Conservation (phyloP, 2,797 vertebrate species). For the Phyllotis vaccarum region DNA sequence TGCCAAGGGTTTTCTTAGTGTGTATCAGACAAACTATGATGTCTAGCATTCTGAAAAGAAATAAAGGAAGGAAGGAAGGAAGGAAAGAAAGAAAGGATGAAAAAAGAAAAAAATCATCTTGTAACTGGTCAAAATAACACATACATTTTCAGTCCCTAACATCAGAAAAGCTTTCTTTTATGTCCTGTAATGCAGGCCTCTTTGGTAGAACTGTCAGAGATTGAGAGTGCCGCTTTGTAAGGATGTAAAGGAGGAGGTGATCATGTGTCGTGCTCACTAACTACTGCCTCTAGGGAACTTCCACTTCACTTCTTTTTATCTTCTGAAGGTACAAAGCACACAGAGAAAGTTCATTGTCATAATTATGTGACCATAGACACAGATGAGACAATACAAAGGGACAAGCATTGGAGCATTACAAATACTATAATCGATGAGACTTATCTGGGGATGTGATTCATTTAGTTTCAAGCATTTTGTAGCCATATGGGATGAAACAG, state of each 20-base stretch:
- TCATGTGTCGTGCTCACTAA: conserved; percentile 55
- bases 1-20: not conserved
- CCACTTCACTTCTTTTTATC: conserved; percentile 71
- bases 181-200: not conserved
- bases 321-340: conserved; percentile 51
- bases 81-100: not conserved
- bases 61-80: not conserved
- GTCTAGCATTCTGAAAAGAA: not conserved
- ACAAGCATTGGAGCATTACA: conserved; percentile 37
- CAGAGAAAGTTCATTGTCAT: conserved; percentile 11
- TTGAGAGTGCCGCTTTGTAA: not conserved
- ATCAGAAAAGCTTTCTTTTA: not conserved
- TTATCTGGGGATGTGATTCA: conserved; percentile 60
- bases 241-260: not conserved
- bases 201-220: not conserved
- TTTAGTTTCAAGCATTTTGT: conserved; percentile 66
- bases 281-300: conserved; percentile 34
- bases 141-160: not conserved
- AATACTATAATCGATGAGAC: conserved; percentile 71
- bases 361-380: conserved; percentile 62
- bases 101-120: not conserved
- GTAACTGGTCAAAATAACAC: not conserved
- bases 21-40: not conserved
- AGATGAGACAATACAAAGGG: conserved; percentile 21
- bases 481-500: not conserved